phyloP scores from a whole-genome alignment of 2,113 vertebrate species.

The Mesitornis unicolor region DNA sequence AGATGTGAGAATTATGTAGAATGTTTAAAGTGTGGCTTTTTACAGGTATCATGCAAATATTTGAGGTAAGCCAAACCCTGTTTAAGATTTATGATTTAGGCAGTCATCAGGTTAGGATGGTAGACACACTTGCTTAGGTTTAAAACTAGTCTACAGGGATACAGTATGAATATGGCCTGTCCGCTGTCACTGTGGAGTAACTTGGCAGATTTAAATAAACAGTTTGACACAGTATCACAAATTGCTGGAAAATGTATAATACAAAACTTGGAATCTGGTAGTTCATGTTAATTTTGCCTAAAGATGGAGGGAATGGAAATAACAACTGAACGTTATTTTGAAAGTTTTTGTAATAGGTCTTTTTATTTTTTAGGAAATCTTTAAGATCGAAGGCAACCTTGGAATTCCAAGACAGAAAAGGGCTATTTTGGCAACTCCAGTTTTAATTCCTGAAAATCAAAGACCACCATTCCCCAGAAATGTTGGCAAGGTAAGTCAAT shows the following conservation, averaged over 20 bases:
- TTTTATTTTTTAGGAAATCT: conserved; percentile 78
- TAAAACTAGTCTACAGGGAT: background rate
- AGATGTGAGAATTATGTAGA: background rate
- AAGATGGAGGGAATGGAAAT: background rate
- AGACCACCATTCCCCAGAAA: conserved; percentile 86
- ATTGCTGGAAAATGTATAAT: background rate
- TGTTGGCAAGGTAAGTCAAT: conserved; percentile 87
- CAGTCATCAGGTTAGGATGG: background rate
- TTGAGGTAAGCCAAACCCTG: background rate
- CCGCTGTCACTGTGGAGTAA: background rate
- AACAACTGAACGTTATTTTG: background rate
- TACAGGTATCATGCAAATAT: background rate
- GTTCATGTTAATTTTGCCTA: background rate
- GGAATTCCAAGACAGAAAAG: conserved; percentile 84
- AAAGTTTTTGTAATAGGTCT: background rate
- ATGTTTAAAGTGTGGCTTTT: background rate
- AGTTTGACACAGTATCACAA: background rate
- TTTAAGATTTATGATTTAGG: background rate
- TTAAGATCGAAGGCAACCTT: conserved; percentile 77
- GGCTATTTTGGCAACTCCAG: conserved; percentile 86
- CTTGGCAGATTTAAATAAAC: background rate
- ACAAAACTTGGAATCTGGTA: background rate
- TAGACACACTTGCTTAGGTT: background rate
- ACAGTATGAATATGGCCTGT: background rate
- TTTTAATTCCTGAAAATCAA: conserved; percentile 92